Percentiles rank a stretch among this genome's conserved stretches.
phyloP scores from a whole-genome alignment of 92 coral and sea anemone genomes.

The Epizoanthus stellaris region DNA sequence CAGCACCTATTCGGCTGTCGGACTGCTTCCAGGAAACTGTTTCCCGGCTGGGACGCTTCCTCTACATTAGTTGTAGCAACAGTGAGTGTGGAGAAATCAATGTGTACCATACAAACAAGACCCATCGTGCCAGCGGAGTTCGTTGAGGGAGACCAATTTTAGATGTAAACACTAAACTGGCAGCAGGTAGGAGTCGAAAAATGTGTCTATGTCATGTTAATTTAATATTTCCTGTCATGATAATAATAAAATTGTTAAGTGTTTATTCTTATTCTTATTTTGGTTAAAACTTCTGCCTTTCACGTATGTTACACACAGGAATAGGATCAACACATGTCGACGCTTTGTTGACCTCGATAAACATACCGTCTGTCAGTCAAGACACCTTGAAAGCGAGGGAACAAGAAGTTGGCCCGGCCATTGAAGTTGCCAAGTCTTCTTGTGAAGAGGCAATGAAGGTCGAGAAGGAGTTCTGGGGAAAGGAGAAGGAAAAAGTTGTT shows the following conservation, averaged over 20 bases:
- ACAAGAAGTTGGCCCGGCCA: constrained; percentile 52
- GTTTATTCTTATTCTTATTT: no score
- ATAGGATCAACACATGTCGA: constrained; percentile 54
- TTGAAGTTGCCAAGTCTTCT: constrained; percentile 31
- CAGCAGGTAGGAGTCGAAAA: constrained; percentile 58
- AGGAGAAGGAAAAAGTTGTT: constrained; percentile 28
- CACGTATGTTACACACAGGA: constrained; percentile 66
- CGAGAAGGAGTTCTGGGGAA: constrained; percentile 23
- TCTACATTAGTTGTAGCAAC: constrained; percentile 45
- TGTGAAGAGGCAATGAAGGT: constrained; percentile 17
- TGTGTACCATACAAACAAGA: constrained; percentile 36
- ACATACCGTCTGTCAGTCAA: constrained; percentile 38
- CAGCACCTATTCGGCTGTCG: constrained; percentile 30
- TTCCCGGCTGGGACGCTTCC: constrained; percentile 46
- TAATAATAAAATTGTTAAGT: no score
- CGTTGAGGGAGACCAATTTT: constrained; percentile 42
- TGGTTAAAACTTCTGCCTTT: background rate
- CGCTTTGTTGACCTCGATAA: constrained; percentile 51
- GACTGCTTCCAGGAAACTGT: constrained; percentile 44
- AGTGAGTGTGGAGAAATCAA: constrained; percentile 53
- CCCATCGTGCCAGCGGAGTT: constrained; percentile 26
- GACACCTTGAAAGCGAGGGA: constrained; percentile 43
- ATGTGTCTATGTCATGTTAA: no score
- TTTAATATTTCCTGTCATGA: no score
- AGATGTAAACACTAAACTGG: constrained; percentile 52